Percentiles rank a stretch among this genome's conserved stretches.
Conservation (phyloP, 2,113 vertebrate species). For the human (Homo sapiens) region DNA sequence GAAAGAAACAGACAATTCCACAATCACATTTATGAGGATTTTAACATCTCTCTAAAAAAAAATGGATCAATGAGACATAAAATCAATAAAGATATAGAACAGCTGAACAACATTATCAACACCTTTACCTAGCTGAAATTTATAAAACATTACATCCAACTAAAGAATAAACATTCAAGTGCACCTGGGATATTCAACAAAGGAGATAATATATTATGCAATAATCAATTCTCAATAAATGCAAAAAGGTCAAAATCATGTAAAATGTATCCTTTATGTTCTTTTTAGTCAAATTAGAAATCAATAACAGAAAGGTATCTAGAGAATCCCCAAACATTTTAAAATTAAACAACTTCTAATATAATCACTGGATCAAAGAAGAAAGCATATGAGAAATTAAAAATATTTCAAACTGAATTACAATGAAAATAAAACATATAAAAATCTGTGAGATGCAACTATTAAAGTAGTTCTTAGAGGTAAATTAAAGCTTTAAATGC, state of each 20-base stretch:
- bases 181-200: background rate
- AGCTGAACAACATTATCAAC: background rate
- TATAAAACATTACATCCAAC: background rate
- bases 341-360: background rate
- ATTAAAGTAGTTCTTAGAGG: background rate
- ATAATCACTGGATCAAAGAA: background rate
- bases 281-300: background rate
- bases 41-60: background rate
- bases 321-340: background rate
- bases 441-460: background rate
- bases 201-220: background rate
- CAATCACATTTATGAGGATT: background rate
- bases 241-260: background rate
- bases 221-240: background rate
- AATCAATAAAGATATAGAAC: background rate
- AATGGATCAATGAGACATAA: background rate
- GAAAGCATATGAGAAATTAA: background rate
- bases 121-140: background rate
- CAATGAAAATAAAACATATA: background rate
- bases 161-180: slow-evolving; percentile 8
- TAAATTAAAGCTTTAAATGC: background rate
- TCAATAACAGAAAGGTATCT: background rate
- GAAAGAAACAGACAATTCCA: background rate
- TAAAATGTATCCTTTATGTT: background rate
- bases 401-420: background rate